Evolutionary conservation across 2,797 vertebrate species (phyloP).

Genomic region (Lophotriccus pileatus): DNA sequence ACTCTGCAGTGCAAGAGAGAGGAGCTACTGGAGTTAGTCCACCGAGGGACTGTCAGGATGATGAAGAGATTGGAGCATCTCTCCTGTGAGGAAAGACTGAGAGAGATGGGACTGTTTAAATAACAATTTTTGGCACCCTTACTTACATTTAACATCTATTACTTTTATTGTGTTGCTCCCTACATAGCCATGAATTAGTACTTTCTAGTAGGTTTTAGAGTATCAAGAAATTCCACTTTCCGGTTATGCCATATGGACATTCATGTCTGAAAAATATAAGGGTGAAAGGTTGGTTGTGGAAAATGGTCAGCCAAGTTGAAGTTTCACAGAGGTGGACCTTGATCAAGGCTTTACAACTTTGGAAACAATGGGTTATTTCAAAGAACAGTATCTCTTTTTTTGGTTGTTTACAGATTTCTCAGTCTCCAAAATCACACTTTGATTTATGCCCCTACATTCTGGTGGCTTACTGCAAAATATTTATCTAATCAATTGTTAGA

Average conservation of each 20-base stretch:
- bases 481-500: constrained; percentile 31
- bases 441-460: constrained; percentile 16
- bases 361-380: neutral
- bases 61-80: neutral
- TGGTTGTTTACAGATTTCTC: constrained; percentile 3
- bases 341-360: neutral
- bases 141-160: neutral
- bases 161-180: neutral
- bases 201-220: neutral
- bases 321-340: neutral
- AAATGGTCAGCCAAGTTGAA: neutral
- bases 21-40: neutral
- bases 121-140: neutral
- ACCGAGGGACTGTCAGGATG: neutral
- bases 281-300: neutral
- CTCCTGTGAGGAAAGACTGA: neutral
- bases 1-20: neutral
- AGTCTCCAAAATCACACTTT: neutral
- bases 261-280: neutral
- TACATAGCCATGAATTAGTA: neutral
- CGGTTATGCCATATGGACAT: neutral
- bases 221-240: neutral
- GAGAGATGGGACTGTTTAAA: neutral
- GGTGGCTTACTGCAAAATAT: constrained; percentile 37
- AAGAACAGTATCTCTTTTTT: neutral